Conservation (phyloP, 64 coral and sea anemone genomes). For the Actinia equina region DNA sequence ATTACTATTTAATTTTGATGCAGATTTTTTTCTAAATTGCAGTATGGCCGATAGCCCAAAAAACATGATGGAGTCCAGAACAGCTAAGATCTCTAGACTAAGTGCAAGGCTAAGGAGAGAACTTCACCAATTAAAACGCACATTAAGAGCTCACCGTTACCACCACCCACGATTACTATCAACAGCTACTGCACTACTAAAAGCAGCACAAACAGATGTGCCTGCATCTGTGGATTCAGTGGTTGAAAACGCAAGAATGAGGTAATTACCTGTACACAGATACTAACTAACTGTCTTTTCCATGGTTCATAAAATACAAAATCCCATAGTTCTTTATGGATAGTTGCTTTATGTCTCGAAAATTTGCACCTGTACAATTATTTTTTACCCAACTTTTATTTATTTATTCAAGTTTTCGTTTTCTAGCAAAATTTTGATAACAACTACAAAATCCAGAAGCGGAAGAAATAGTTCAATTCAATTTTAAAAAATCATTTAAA, state of each 20-base stretch:
- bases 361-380: no score
- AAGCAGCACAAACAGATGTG: conserved; percentile 61
- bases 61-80: conserved; percentile 34
- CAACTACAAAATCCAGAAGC: no score
- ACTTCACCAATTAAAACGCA: conserved; percentile 76
- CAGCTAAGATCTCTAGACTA: conserved; percentile 76
- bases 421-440: no score
- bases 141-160: conserved; percentile 54
- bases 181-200: conserved; percentile 67
- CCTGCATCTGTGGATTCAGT: conserved; percentile 63
- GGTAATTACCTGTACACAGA: background rate
- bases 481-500: no score
- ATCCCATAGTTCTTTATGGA: no score
- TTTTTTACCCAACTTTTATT: no score
- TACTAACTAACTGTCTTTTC: background rate
- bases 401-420: no score
- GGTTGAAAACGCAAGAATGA: conserved; percentile 14
- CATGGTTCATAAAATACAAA: background rate
- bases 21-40: background rate
- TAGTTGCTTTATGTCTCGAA: no score
- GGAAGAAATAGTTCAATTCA: no score
- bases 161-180: conserved; percentile 50
- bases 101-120: conserved; percentile 72
- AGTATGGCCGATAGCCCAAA: background rate
- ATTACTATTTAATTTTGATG: no score